Evolutionary conservation across 1,140 invertebrate genomes (phyloP).

Genomic region (Penaeus japonicus): DNA sequence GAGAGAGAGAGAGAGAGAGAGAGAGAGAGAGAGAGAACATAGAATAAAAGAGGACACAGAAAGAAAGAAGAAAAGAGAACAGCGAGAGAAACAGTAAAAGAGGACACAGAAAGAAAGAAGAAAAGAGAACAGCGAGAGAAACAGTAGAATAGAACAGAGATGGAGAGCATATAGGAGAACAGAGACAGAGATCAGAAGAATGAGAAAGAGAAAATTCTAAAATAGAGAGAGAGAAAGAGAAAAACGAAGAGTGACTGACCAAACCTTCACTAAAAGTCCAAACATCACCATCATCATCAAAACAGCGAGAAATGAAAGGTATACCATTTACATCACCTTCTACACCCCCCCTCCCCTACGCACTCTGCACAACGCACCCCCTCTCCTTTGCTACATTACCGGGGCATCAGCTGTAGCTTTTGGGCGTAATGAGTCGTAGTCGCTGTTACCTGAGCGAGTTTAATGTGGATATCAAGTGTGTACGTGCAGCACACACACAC

Average conservation of each 20-base stretch:
- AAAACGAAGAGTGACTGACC: not conserved
- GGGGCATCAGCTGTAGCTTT: too few species aligned
- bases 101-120: not conserved
- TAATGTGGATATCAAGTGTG: too few species aligned
- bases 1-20: conserved; percentile 13
- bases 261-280: not conserved
- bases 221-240: not conserved
- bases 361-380: too few species aligned
- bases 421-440: too few species aligned
- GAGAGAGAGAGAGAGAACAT: conserved; percentile 30
- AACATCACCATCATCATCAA: too few species aligned
- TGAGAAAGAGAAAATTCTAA: not conserved
- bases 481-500: too few species aligned
- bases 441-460: too few species aligned
- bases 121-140: not conserved
- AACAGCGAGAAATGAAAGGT: too few species aligned
- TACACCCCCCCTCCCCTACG: too few species aligned
- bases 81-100: not conserved
- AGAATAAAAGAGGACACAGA: not conserved
- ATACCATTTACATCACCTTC: too few species aligned
- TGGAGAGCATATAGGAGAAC: not conserved
- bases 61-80: not conserved
- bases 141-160: not conserved
- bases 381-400: too few species aligned
- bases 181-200: not conserved